phyloP scores from a whole-genome alignment of 2,888 invertebrate species.

The Habrosyne pyritoides region DNA sequence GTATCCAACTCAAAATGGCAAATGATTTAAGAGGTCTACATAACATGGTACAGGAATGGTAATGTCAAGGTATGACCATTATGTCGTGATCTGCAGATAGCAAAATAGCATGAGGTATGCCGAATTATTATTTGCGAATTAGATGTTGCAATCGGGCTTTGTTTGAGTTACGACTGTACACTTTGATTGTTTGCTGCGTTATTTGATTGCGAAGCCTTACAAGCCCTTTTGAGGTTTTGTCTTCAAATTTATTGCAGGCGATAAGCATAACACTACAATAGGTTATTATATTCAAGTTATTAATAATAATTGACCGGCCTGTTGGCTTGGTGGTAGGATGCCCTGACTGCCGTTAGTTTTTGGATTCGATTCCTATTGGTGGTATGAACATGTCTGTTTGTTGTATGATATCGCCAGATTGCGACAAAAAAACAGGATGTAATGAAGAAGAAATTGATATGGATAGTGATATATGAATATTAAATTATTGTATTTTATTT shows the following conservation, averaged over 20 bases:
- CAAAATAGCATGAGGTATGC: background rate
- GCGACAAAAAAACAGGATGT: no score
- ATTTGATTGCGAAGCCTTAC: background rate
- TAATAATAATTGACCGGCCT: no score
- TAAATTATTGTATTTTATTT: no score
- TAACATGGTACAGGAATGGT: constrained; percentile 13
- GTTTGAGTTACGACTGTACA: background rate
- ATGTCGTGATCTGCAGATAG: constrained; percentile 16
- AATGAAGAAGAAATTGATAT: no score
- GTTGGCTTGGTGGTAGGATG: no score
- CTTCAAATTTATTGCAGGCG: background rate
- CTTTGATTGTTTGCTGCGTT: background rate
- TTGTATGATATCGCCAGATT: no score
- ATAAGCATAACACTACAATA: background rate
- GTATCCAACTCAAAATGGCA: background rate
- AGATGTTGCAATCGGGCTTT: background rate
- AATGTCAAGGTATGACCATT: constrained; percentile 28
- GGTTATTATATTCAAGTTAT: background rate
- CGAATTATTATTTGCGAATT: background rate
- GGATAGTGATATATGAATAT: no score
- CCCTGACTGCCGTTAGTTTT: no score
- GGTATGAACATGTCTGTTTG: no score
- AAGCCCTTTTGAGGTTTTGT: background rate
- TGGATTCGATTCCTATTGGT: no score
- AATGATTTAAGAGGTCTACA: background rate